phyloP scores from a whole-genome alignment of 2,888 invertebrate species.

The Colletes collaris region DNA sequence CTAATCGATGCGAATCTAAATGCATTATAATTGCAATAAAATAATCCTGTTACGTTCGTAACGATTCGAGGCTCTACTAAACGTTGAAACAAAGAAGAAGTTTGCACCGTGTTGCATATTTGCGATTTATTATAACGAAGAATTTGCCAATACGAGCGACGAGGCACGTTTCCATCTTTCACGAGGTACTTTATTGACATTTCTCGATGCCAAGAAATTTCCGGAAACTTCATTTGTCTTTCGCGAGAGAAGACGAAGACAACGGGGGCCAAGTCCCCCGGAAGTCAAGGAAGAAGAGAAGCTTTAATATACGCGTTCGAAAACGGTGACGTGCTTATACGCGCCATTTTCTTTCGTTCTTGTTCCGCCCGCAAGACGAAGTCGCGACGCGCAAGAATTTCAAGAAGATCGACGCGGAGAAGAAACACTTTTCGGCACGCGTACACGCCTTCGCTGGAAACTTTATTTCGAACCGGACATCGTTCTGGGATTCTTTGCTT shows the following conservation, averaged over 20 bases:
- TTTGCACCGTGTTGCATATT: background rate
- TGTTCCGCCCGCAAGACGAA: background rate
- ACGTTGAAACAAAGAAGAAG: no score
- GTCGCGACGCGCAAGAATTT: conserved; percentile 13
- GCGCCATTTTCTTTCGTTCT: no score
- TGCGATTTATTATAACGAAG: background rate
- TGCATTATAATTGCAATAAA: no score
- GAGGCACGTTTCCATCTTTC: background rate
- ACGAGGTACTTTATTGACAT: background rate
- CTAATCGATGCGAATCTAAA: no score
- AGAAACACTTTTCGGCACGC: conserved; percentile 9
- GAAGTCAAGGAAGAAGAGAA: no score
- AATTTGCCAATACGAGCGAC: background rate
- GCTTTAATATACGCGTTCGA: no score
- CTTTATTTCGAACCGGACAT: background rate
- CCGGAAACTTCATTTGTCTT: conserved; percentile 50
- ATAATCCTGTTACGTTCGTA: no score
- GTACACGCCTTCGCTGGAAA: background rate
- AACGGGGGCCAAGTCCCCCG: conserved; percentile 28
- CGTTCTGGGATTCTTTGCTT: background rate
- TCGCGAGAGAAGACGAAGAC: conserved; percentile 32
- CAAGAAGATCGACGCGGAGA: background rate
- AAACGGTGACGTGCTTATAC: no score
- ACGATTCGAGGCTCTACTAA: no score
- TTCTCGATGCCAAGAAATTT: no score